A percentile compares a stretch with the other conserved stretches of the same genome.
Conservation (phyloP, 2,888 invertebrate genomes). For the Unio pictorum region DNA sequence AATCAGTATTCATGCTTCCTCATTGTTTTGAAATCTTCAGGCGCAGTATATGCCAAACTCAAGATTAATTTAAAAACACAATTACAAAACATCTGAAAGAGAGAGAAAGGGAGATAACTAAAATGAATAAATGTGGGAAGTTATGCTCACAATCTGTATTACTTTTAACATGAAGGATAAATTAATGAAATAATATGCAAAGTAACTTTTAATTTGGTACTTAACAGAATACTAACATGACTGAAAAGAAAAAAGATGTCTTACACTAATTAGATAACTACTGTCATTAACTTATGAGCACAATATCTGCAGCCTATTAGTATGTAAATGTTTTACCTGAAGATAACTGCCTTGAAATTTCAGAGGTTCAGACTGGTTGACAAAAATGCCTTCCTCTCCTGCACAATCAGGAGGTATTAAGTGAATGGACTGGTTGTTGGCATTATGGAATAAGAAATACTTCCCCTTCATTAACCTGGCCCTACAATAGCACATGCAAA, state of each 20-base stretch:
- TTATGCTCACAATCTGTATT: too few species aligned
- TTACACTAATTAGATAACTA: too few species aligned
- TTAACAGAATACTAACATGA: too few species aligned
- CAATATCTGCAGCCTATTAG: background rate
- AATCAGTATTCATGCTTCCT: too few species aligned
- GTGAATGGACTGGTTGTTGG: conserved; percentile 49
- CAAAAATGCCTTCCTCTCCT: conserved; percentile 40
- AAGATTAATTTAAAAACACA: too few species aligned
- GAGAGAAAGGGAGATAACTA: too few species aligned
- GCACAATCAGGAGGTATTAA: conserved; percentile 48
- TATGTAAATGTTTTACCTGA: conserved; percentile 36
- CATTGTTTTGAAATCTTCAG: too few species aligned
- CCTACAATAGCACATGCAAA: conserved; percentile 28
- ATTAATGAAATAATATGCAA: background rate
- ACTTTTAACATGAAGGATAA: background rate
- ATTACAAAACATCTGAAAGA: too few species aligned
- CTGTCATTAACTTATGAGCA: background rate
- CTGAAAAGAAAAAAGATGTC: too few species aligned
- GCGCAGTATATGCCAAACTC: too few species aligned
- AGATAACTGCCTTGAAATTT: conserved; percentile 47
- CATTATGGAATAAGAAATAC: conserved; percentile 61
- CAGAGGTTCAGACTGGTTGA: conserved; percentile 45
- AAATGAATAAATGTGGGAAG: too few species aligned
- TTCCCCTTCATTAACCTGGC: conserved; percentile 54
- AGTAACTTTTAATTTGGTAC: background rate